phyloP scores from a whole-genome alignment of 35 echinoderm and acorn worm genomes.

The Heliocidaris tuberculata region DNA sequence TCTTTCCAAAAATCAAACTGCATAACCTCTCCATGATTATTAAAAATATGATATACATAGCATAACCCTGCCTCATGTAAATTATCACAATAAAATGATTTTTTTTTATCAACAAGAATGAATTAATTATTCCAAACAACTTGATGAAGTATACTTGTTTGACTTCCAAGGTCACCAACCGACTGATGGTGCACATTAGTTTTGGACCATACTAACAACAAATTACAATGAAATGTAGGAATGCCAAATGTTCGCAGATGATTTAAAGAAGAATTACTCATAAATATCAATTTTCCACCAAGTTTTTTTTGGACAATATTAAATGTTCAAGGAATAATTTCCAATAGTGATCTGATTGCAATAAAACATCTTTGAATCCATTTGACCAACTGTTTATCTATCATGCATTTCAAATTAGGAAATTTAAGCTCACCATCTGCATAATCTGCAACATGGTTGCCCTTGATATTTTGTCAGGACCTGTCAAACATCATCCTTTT shows the following conservation, averaged over 20 bases:
- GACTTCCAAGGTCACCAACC: neutral
- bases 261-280: neutral
- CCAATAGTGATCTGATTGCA: neutral
- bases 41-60: neutral
- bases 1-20: neutral
- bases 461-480: neutral
- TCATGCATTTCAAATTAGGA: conserved; percentile 14
- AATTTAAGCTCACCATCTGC: conserved; percentile 5
- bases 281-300: conserved; percentile 15
- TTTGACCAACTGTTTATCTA: neutral
- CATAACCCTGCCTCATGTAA: neutral
- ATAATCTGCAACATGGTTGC: neutral
- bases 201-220: conserved; percentile 1
- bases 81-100: neutral
- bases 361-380: neutral
- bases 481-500: neutral
- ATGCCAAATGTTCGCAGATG: neutral
- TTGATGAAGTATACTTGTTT: neutral
- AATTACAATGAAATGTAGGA: no score
- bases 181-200: neutral
- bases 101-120: neutral
- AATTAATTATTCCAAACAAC: neutral
- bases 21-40: neutral
- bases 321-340: neutral
- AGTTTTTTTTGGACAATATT: neutral